Conservation (phyloP, 2,797 vertebrate species). For the Vespertilio murinus region DNA sequence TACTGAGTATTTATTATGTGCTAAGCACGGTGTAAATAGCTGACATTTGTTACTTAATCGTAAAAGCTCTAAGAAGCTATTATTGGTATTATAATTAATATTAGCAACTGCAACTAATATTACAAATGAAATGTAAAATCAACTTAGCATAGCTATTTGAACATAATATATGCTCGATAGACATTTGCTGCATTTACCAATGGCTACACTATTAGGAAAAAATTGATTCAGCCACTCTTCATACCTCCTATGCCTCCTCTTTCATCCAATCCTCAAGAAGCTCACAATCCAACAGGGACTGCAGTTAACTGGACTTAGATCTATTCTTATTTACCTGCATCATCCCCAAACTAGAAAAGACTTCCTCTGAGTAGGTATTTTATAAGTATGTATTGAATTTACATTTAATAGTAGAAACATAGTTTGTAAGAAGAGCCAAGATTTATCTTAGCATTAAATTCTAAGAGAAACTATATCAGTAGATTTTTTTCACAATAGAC, state of each 20-base stretch:
- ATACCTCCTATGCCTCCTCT: neutral
- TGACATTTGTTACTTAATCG: constrained; percentile 1
- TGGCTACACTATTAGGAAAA: neutral
- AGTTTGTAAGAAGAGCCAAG: neutral
- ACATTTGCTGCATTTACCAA: neutral
- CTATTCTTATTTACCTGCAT: neutral
- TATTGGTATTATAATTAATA: neutral
- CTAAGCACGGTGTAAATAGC: neutral
- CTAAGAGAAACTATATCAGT: neutral
- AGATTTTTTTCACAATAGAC: neutral
- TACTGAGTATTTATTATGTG: neutral
- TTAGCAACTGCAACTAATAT: neutral
- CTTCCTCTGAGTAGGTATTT: neutral
- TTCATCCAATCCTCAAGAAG: neutral
- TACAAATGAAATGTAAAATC: constrained; percentile 31
- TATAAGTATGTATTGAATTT: neutral
- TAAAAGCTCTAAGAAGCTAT: neutral
- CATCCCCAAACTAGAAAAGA: neutral
- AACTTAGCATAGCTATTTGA: neutral
- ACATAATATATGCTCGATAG: neutral
- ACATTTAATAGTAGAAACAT: neutral
- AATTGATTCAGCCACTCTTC: neutral
- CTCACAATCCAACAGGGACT: neutral
- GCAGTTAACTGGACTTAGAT: neutral
- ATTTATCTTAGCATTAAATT: constrained; percentile 32